Conservation (phyloP, 2,797 vertebrate species). For the Falco berigora region DNA sequence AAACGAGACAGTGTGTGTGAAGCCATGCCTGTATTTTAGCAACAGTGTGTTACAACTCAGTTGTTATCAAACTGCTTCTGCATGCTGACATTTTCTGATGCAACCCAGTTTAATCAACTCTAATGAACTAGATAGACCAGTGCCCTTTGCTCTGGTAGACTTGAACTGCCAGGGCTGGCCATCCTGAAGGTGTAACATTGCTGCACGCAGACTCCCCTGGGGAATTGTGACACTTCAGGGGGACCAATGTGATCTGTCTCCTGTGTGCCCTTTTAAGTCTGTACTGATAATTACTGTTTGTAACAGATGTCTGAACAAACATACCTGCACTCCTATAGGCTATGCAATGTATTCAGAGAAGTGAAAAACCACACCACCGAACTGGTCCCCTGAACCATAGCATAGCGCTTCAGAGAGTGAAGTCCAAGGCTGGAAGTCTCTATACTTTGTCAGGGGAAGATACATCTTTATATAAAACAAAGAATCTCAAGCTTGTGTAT, state of each 20-base stretch:
- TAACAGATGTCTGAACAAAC: background rate
- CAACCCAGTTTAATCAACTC: background rate
- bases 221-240: background rate
- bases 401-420: background rate
- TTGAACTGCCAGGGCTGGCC: background rate
- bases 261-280: background rate
- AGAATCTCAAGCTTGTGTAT: background rate
- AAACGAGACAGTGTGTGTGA: background rate
- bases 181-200: background rate
- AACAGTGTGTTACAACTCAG: background rate
- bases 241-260: background rate
- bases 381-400: background rate
- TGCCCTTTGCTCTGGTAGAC: background rate
- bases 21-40: background rate
- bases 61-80: background rate
- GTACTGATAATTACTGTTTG: background rate
- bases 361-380: accelerated
- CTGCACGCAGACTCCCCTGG: accelerated
- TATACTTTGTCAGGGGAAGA: background rate
- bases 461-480: background rate
- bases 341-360: background rate
- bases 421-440: background rate
- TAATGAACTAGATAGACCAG: background rate
- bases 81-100: background rate
- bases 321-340: background rate